phyloP scores from a whole-genome alignment of 2,888 invertebrate genomes.

The Charanyca ferruginea region DNA sequence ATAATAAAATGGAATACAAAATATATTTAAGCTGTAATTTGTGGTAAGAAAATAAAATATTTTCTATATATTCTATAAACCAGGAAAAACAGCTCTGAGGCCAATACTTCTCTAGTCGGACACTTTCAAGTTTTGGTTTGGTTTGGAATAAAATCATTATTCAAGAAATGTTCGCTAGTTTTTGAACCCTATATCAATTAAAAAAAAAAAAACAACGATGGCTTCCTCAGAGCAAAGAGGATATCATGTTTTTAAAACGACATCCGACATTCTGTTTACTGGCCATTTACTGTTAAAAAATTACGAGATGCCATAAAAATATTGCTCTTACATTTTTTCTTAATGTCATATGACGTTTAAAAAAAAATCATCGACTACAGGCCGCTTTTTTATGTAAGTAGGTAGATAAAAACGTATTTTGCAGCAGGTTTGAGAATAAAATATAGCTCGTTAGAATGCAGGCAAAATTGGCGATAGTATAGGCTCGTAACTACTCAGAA shows the following conservation, averaged over 20 bases:
- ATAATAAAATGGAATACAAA: not conserved
- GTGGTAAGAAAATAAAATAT: too few species aligned
- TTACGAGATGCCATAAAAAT: not conserved
- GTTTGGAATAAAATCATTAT: too few species aligned
- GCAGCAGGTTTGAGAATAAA: too few species aligned
- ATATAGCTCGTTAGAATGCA: too few species aligned
- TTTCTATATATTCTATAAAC: too few species aligned
- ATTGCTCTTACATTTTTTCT: not conserved
- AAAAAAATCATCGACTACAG: too few species aligned
- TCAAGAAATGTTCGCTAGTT: too few species aligned
- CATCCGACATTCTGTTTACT: not conserved
- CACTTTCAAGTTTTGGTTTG: not conserved
- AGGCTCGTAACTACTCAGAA: constrained; percentile 1
- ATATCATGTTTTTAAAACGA: not conserved
- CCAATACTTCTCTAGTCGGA: not conserved
- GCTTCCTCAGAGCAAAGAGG: not conserved
- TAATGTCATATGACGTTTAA: not conserved
- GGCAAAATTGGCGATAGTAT: not conserved
- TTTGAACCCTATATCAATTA: too few species aligned
- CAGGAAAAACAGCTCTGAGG: not conserved
- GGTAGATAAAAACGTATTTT: too few species aligned
- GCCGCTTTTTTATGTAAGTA: too few species aligned
- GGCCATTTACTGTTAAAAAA: not conserved
- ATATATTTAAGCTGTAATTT: too few species aligned
- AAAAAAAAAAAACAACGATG: too few species aligned